Evolutionary conservation across 2,113 vertebrate species (phyloP).

Genomic region (Megaleporinus macrocephalus): DNA sequence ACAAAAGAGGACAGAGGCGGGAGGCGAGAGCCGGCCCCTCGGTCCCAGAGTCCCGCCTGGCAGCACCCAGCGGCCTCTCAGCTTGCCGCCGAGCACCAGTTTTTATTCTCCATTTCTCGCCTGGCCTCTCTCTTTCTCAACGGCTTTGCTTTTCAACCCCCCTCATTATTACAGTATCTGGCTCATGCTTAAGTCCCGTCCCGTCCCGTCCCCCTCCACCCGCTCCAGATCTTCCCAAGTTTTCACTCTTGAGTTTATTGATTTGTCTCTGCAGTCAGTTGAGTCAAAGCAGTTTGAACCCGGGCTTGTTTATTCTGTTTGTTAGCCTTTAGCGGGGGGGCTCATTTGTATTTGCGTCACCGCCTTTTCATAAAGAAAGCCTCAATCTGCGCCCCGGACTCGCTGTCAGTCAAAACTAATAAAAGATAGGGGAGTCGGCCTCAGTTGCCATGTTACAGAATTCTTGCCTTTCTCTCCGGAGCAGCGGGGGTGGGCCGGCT

Average conservation of each 20-base stretch:
- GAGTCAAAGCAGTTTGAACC: slow-evolving; percentile 47
- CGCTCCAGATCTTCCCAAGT: slow-evolving; percentile 9
- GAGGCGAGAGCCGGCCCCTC: slow-evolving; percentile 18
- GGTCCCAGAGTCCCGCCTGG: slow-evolving; percentile 21
- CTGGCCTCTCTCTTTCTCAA: slow-evolving; percentile 25
- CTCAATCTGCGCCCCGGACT: slow-evolving; percentile 31
- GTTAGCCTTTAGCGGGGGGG: slow-evolving; percentile 45
- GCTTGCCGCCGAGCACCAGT: slow-evolving; percentile 18
- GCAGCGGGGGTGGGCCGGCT: slow-evolving; percentile 54
- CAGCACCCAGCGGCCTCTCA: slow-evolving; percentile 4
- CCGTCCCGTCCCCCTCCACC: too few species aligned
- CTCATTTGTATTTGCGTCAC: slow-evolving; percentile 62
- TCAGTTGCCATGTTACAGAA: slow-evolving; percentile 51
- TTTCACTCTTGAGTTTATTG: slow-evolving; percentile 24
- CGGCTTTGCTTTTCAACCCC: slow-evolving; percentile 31
- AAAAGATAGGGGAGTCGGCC: slow-evolving; percentile 40
- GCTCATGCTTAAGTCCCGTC: neutral
- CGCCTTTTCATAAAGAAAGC: slow-evolving; percentile 46
- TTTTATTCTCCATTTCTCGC: neutral
- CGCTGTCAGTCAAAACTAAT: slow-evolving; percentile 57
- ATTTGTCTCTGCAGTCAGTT: slow-evolving; percentile 29
- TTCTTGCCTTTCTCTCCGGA: slow-evolving; percentile 49
- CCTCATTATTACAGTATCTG: slow-evolving; percentile 37
- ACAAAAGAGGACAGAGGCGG: slow-evolving; percentile 29
- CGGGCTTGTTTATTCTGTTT: slow-evolving; percentile 35